Evolutionary conservation across 2,888 invertebrate species (phyloP), one percentile per base, ranked within the genome.

Genomic region (Mycalesis mineus): DNA sequence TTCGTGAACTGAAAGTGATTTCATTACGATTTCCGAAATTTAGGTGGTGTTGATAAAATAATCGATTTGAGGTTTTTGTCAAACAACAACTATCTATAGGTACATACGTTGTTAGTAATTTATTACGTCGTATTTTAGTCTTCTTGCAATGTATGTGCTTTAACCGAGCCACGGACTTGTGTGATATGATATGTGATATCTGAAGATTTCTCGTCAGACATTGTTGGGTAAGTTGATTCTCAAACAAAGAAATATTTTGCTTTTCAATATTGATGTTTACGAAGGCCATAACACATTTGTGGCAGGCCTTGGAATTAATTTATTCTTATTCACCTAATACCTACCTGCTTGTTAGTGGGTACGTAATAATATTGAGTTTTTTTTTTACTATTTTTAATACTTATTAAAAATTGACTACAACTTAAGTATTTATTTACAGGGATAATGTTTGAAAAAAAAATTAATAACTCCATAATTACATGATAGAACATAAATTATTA

Each of bases 21-120:
- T 73, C 68, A 47, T 65, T 73, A 65, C 64, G 67, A 74, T 72
- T 68, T 72, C 68, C 58, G 63, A 82, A 84, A 78, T 82, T 84
- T 62, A 72, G 72, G 68, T 67, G 68, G 66, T 69, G 70, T 71
- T 67, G 68, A 69, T 62, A 65, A 75, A 75, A 66, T 73, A 76
- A 84, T 84, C 82, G 84, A 83, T 84, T 80, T 74, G 68, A 76
- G 77, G 74, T 77, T 80, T 22, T 80, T 74, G 83, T 81, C 80
- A 77, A 78, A 78, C 79, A 73, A 69, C 78, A 36, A 13, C 49
- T 49, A 51, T 77, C 78, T 72, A 22, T 22, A 22, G 22, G 22
- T 22, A 22, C 22, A 22, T 22, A 71, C 76, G 75, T 78, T 75
- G 73, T 69, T 77, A 75, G 73, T 75, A 75, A 64, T 70, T 66